Percentiles rank a stretch among this genome's conserved stretches.
Conservation (phyloP, 2,888 invertebrate species). For the Drosophila aldrichi region DNA sequence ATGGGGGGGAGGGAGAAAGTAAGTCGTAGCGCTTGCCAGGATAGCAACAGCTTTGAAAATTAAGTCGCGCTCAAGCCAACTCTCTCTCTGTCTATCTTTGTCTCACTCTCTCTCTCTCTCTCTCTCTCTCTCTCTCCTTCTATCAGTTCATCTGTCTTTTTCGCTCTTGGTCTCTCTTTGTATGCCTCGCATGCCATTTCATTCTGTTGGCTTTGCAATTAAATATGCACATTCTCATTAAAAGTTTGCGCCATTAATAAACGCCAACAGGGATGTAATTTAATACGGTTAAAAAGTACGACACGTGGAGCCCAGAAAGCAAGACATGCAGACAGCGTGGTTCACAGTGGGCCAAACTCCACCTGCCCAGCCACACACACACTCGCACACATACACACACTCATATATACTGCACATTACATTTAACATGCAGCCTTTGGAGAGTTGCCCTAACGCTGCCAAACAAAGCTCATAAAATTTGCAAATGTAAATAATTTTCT, state of each 20-base stretch:
- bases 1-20: not conserved
- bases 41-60: constrained; percentile 47
- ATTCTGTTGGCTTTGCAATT: constrained; percentile 74
- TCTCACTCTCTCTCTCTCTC: not conserved
- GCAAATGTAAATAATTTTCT: constrained; percentile 80
- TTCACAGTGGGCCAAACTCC: constrained; percentile 19
- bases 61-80: constrained; percentile 42
- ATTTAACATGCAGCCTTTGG: constrained; percentile 73
- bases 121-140: not conserved
- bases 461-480: constrained; percentile 79
- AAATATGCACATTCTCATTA: constrained; percentile 80
- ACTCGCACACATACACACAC: constrained; percentile 12
- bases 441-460: constrained; percentile 60
- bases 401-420: constrained; percentile 53
- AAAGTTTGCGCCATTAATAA: constrained; percentile 81
- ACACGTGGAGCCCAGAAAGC: constrained; percentile 67
- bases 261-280: constrained; percentile 80
- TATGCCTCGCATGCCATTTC: constrained; percentile 34
- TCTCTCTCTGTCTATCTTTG: not conserved
- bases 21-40: constrained; percentile 46
- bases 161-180: not conserved
- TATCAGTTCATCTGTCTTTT: not conserved
- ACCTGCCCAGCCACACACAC: not conserved
- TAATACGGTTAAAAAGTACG: constrained; percentile 79
- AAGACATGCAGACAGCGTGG: constrained; percentile 42